phyloP scores from a whole-genome alignment of 2,797 vertebrate genomes.

The Acrocephalus scirpaceus region DNA sequence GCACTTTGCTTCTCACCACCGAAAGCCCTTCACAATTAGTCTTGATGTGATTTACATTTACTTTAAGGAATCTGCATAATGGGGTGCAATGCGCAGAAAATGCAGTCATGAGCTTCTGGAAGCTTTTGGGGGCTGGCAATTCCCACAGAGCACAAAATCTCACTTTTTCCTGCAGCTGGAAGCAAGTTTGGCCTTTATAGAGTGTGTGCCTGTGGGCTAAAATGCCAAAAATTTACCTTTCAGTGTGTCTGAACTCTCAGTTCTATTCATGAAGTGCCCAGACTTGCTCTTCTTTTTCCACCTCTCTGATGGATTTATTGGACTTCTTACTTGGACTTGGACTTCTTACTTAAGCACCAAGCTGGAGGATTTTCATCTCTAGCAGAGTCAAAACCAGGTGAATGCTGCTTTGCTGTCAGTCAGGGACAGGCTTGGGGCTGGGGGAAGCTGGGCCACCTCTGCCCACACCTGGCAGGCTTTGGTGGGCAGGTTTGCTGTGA shows the following conservation, averaged over 20 bases:
- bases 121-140: neutral
- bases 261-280: neutral
- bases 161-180: neutral
- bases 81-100: conserved; percentile 10
- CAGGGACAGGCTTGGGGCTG: neutral
- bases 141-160: neutral
- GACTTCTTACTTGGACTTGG: neutral
- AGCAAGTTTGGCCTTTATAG: neutral
- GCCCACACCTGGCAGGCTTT: neutral
- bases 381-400: neutral
- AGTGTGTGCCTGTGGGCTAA: rapidly evolving
- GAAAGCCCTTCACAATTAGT: conserved; percentile 9
- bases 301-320: neutral
- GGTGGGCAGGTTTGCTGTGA: neutral
- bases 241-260: neutral
- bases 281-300: neutral
- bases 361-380: neutral
- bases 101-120: neutral
- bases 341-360: neutral
- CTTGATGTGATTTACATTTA: conserved; percentile 45
- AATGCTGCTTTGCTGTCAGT: neutral
- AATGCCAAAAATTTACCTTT: neutral
- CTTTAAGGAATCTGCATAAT: conserved; percentile 35
- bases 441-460: neutral
- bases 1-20: neutral